These are phyloP conservation scores for Andrena minutula DNA, from an alignment of 2,888 invertebrate genomes.

Conservation along the genomic window DNA sequence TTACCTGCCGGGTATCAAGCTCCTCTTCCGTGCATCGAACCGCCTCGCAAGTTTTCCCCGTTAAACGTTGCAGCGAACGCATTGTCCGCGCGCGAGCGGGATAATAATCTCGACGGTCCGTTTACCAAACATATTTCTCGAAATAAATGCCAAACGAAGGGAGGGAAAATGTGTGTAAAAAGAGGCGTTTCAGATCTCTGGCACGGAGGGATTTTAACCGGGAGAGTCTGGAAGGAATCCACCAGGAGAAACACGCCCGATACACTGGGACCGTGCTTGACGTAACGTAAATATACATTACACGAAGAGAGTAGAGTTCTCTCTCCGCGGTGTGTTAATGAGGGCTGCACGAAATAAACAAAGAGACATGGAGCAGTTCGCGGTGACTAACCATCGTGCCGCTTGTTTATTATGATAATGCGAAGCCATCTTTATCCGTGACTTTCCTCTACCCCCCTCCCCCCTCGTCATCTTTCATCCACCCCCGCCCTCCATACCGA, in stretches of 20 bases:
- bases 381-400: slow-evolving; percentile 70
- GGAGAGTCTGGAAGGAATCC: slow-evolving; percentile 53
- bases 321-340: slow-evolving; percentile 69
- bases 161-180: neutral
- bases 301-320: slow-evolving; percentile 53
- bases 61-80: neutral
- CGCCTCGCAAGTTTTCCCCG: slow-evolving; percentile 14
- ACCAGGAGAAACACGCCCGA: slow-evolving; percentile 40
- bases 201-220: slow-evolving; percentile 9
- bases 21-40: neutral
- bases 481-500: slow-evolving; percentile 5
- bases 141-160: slow-evolving; percentile 20
- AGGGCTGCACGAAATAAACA: slow-evolving; percentile 70
- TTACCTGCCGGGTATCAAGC: slow-evolving; percentile 53
- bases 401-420: slow-evolving; percentile 76
- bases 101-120: neutral
- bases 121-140: slow-evolving; percentile 8
- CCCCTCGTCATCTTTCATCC: slow-evolving; percentile 20
- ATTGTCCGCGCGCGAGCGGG: slow-evolving; percentile 6
- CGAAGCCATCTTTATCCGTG: slow-evolving; percentile 73
- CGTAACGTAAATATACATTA: slow-evolving; percentile 65
- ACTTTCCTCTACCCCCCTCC: slow-evolving; percentile 53
- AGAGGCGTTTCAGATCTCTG: slow-evolving; percentile 4
- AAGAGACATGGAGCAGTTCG: slow-evolving; percentile 66
- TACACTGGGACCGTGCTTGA: slow-evolving; percentile 58